phyloP scores from a whole-genome alignment of 2,797 vertebrate genomes.

The Crocidura indochinensis region DNA sequence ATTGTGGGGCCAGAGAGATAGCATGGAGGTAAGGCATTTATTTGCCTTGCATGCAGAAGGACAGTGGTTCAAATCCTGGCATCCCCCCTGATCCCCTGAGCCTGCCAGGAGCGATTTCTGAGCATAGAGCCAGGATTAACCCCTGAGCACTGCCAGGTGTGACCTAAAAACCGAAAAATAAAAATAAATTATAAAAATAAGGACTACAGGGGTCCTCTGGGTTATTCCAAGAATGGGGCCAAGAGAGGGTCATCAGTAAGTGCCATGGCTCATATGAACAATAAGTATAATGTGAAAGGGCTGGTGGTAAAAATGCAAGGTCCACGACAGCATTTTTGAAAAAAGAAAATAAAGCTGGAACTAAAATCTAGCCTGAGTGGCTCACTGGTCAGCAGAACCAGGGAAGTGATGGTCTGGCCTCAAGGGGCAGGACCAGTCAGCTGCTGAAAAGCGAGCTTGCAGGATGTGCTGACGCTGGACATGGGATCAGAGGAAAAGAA shows the following conservation, averaged over 20 bases:
- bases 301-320: background rate
- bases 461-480: background rate
- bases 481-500: background rate
- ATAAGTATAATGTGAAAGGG: background rate
- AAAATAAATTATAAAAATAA: too few species aligned
- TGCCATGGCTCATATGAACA: background rate
- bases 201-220: too few species aligned
- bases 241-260: background rate
- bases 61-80: too few species aligned
- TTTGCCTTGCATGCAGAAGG: too few species aligned
- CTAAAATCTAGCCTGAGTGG: background rate
- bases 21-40: too few species aligned
- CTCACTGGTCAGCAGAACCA: background rate
- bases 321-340: background rate
- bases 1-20: too few species aligned
- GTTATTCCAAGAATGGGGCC: background rate
- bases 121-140: too few species aligned
- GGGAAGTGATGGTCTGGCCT: background rate
- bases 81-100: too few species aligned
- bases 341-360: constrained; percentile 24
- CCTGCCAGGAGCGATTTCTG: too few species aligned
- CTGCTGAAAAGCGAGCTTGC: background rate
- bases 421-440: background rate
- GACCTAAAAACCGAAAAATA: too few species aligned
- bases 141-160: too few species aligned